phyloP scores from a whole-genome alignment of 2,888 invertebrate species.

The Andrena minutula region DNA sequence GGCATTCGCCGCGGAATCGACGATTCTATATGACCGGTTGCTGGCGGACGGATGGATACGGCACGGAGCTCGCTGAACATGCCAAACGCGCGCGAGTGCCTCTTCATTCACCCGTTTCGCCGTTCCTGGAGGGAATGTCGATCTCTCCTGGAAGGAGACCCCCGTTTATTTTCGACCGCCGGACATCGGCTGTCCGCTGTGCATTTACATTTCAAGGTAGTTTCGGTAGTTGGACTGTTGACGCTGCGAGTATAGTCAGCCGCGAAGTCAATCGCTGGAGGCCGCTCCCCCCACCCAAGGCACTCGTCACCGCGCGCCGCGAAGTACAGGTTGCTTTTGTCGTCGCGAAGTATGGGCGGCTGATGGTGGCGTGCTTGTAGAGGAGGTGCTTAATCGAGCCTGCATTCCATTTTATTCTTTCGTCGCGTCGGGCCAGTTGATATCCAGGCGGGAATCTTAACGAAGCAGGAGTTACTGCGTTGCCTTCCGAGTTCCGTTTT shows the following conservation, averaged over 20 bases:
- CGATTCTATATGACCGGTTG: constrained; percentile 64
- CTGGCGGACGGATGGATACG: constrained; percentile 64
- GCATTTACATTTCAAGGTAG: constrained; percentile 9
- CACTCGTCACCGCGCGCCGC: no score
- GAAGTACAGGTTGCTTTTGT: no score
- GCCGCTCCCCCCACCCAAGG: background rate
- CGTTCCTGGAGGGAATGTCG: constrained; percentile 53
- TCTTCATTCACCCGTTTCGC: constrained; percentile 68
- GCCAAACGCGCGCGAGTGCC: constrained; percentile 63
- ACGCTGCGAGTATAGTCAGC: background rate
- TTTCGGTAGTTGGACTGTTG: background rate
- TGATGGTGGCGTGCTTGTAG: no score
- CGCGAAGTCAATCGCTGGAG: background rate
- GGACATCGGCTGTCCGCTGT: background rate
- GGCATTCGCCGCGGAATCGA: constrained; percentile 76
- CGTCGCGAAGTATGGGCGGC: no score
- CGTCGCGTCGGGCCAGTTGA: no score
- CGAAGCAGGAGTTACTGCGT: no score
- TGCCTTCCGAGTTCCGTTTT: no score
- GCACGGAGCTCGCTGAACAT: constrained; percentile 72
- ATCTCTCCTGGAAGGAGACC: constrained; percentile 43
- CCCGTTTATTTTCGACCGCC: constrained; percentile 15
- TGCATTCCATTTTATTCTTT: no score
- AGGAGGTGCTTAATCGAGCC: no score
- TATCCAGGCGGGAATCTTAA: no score